A percentile compares a stretch with the other conserved stretches of the same genome.
Conservation (phyloP, 30 jellyfish, hydroid and myxozoan genomes). For the Pelagia noctiluca region DNA sequence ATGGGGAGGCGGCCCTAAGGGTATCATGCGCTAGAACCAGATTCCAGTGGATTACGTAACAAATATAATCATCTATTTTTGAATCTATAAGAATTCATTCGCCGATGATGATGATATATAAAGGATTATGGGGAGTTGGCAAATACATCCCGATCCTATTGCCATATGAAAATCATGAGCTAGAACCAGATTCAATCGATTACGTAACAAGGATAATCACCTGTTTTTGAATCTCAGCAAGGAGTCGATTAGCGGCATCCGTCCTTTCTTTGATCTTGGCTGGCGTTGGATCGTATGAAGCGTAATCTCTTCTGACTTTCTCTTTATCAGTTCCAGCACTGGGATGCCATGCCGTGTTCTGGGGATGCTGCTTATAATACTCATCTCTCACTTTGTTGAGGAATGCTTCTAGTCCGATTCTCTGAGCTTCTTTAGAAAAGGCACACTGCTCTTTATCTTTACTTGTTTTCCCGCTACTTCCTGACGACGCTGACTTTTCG, state of each 20-base stretch:
- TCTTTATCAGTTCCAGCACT: slow-evolving; percentile 43
- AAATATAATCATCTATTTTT: too few relatives aligned
- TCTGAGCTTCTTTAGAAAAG: slow-evolving; percentile 81
- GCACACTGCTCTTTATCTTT: slow-evolving; percentile 55
- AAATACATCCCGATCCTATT: too few relatives aligned
- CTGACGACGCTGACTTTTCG: slow-evolving; percentile 3
- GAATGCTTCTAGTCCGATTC: slow-evolving; percentile 77
- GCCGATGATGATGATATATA: too few relatives aligned
- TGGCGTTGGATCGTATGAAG: slow-evolving; percentile 88
- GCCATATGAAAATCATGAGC: too few relatives aligned
- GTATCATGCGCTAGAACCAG: too few relatives aligned
- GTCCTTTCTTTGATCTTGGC: slow-evolving; percentile 81
- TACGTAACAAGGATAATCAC: too few relatives aligned
- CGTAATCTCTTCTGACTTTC: slow-evolving; percentile 56
- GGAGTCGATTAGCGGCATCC: slow-evolving; percentile 70
- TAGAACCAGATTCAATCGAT: too few relatives aligned
- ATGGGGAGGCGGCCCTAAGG: too few relatives aligned
- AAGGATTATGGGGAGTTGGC: too few relatives aligned
- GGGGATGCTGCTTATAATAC: slow-evolving; percentile 71
- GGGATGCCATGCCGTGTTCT: slow-evolving; percentile 93
- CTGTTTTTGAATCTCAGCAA: slow-evolving; percentile 71
- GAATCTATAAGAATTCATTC: too few relatives aligned
- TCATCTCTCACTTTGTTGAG: slow-evolving; percentile 66
- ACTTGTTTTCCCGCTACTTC: slow-evolving; percentile 15
- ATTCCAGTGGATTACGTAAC: too few relatives aligned